Percentiles rank a stretch among this genome's conserved stretches.
phyloP scores from a whole-genome alignment of 2,888 invertebrate genomes.

The Ligdia adustata region DNA sequence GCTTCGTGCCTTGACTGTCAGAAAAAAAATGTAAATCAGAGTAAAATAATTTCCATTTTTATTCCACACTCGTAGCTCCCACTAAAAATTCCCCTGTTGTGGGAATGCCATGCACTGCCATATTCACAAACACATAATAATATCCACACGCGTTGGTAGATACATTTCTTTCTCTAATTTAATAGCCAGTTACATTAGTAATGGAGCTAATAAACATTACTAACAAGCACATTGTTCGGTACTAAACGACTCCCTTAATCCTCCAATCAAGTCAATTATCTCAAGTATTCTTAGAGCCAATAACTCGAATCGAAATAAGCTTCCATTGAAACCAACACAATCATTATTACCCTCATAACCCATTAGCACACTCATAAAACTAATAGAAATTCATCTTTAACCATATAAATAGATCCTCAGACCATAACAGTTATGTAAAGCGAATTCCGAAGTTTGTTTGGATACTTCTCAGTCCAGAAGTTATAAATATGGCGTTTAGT shows the following conservation, averaged over 20 bases:
- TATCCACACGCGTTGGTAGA: too few relatives aligned
- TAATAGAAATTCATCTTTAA: constrained; percentile 23
- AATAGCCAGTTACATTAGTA: background rate
- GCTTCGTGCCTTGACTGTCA: too few relatives aligned
- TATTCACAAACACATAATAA: too few relatives aligned
- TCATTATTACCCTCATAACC: constrained; percentile 14
- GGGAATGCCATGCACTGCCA: too few relatives aligned
- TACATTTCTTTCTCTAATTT: background rate
- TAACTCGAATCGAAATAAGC: background rate
- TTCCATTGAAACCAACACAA: constrained; percentile 4
- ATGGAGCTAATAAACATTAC: constrained; percentile 12
- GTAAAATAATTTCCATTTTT: too few relatives aligned
- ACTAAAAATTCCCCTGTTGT: too few relatives aligned
- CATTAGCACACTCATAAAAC: constrained; percentile 33
- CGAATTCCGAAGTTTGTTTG: constrained; percentile 30
- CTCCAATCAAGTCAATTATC: constrained; percentile 2
- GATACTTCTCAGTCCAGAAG: constrained; percentile 21
- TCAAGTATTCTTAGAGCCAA: background rate
- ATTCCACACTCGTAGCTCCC: too few relatives aligned
- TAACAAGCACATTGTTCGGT: constrained; percentile 13
- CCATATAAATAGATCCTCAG: constrained; percentile 12
- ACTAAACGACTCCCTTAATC: constrained; percentile 4
- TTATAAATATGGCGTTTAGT: constrained; percentile 23
- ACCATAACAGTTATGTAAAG: constrained; percentile 29
- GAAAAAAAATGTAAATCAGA: too few relatives aligned